phyloP scores from a whole-genome alignment of 2,888 invertebrate species.

The Drosophila meridiana region DNA sequence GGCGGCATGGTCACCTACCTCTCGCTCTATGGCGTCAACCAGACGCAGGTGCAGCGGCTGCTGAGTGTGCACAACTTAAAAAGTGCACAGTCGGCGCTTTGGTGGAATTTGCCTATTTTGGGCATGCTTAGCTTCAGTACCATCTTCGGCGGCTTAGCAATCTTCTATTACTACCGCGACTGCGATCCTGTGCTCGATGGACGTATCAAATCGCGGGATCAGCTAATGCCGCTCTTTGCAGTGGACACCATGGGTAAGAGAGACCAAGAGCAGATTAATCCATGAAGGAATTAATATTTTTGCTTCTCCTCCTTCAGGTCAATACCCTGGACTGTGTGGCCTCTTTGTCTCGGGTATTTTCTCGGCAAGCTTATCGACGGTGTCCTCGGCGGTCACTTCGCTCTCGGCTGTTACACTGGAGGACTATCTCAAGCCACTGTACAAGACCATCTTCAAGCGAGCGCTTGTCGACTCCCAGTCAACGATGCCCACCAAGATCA shows the following conservation, averaged over 20 bases:
- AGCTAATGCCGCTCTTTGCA: conserved; percentile 92
- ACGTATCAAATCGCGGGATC: conserved; percentile 89
- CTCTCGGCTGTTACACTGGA: conserved; percentile 95
- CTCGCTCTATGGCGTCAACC: conserved; percentile 94
- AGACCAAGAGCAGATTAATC: background rate
- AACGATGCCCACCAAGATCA: conserved; percentile 88
- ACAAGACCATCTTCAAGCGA: conserved; percentile 84
- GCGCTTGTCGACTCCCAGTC: conserved; percentile 85
- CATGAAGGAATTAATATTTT: background rate
- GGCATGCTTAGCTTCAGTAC: conserved; percentile 90
- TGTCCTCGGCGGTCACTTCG: conserved; percentile 96
- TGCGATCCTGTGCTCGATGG: conserved; percentile 91
- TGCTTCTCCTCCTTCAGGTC: conserved; percentile 55
- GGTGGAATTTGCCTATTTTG: conserved; percentile 93
- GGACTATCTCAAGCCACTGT: conserved; percentile 90
- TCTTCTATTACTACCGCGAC: conserved; percentile 92
- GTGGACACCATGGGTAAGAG: conserved; percentile 89
- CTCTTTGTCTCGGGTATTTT: conserved; percentile 96
- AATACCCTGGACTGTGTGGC: conserved; percentile 93
- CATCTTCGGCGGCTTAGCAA: conserved; percentile 91
- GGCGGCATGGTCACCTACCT: conserved; percentile 93
- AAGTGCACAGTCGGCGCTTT: conserved; percentile 90
- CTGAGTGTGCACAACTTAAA: conserved; percentile 90
- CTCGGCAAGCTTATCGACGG: conserved; percentile 95
- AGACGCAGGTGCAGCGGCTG: conserved; percentile 92